phyloP scores from a whole-genome alignment of 2,888 invertebrate species.

The Diabrotica balteata region DNA sequence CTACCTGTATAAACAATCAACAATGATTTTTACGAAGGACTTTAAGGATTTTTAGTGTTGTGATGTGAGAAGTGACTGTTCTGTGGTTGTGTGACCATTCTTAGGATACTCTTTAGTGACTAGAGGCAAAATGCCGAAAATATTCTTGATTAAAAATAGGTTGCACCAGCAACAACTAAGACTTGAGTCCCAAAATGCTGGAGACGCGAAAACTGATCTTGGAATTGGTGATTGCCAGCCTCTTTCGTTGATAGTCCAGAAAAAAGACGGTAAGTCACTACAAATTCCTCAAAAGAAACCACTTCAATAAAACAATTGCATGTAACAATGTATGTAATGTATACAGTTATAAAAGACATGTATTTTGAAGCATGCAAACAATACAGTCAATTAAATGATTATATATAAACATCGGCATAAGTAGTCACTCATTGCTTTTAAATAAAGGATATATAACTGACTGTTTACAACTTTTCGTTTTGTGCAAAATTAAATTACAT shows the following conservation, averaged over 20 bases:
- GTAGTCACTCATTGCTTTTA: too few relatives aligned
- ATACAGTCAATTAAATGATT: too few relatives aligned
- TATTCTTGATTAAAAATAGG: conserved; percentile 89
- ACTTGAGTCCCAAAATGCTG: conserved; percentile 82
- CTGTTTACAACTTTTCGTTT: too few relatives aligned
- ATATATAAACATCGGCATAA: too few relatives aligned
- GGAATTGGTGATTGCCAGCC: conserved; percentile 65
- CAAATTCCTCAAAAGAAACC: not conserved
- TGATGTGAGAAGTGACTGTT: conserved; percentile 29
- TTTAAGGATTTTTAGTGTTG: conserved; percentile 28
- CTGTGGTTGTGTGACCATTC: conserved; percentile 23
- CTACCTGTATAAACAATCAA: conserved; percentile 6
- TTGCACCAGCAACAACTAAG: conserved; percentile 90
- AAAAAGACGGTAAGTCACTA: conserved; percentile 57
- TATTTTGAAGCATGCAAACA: too few relatives aligned
- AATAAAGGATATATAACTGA: too few relatives aligned
- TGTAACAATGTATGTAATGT: too few relatives aligned
- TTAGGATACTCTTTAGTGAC: conserved; percentile 29
- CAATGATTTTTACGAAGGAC: conserved; percentile 26
- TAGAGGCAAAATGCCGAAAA: conserved; percentile 79
- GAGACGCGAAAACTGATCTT: conserved; percentile 69
- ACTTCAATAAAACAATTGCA: too few relatives aligned
- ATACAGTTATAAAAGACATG: too few relatives aligned
- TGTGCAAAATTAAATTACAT: too few relatives aligned
- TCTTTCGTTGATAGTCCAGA: conserved; percentile 67